Conservation (phyloP, 2,797 vertebrate genomes). For the Pyrocephalus nanus region DNA sequence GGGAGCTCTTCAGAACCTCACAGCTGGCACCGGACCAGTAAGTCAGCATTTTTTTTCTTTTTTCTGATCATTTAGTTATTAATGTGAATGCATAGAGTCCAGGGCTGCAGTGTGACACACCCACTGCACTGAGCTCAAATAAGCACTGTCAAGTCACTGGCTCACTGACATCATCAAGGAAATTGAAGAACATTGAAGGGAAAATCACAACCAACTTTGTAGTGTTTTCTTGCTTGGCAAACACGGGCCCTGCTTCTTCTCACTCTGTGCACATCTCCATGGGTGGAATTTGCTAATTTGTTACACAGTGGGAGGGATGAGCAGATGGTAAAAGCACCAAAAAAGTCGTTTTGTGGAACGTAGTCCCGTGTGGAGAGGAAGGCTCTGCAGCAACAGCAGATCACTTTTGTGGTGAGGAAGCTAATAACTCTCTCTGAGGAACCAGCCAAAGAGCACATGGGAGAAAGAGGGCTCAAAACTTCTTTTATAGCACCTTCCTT, state of each 20-base stretch:
- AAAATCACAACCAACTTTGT: neutral
- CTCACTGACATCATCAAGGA: neutral
- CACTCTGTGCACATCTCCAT: neutral
- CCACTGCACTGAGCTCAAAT: neutral
- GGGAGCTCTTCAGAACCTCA: constrained; percentile 94
- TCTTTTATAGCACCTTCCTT: neutral
- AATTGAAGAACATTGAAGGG: neutral
- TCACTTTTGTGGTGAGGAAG: neutral
- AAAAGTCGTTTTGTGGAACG: neutral
- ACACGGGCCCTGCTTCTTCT: neutral
- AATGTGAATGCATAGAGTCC: neutral
- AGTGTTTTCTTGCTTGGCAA: neutral
- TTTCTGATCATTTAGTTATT: neutral
- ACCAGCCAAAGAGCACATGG: neutral
- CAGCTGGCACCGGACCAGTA: constrained; percentile 84
- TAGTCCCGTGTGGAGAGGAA: neutral
- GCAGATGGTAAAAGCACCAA: neutral
- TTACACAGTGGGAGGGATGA: neutral
- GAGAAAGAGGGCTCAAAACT: neutral
- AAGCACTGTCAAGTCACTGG: neutral
- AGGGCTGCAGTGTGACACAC: neutral
- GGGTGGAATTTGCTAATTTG: neutral
- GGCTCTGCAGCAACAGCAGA: neutral
- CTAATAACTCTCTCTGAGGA: neutral
- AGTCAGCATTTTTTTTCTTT: constrained; percentile 33